Evolutionary conservation across 2,113 vertebrate species (phyloP), one percentile per base, ranked within the genome.

Genomic region (Chamaetylas fuelleborni): DNA sequence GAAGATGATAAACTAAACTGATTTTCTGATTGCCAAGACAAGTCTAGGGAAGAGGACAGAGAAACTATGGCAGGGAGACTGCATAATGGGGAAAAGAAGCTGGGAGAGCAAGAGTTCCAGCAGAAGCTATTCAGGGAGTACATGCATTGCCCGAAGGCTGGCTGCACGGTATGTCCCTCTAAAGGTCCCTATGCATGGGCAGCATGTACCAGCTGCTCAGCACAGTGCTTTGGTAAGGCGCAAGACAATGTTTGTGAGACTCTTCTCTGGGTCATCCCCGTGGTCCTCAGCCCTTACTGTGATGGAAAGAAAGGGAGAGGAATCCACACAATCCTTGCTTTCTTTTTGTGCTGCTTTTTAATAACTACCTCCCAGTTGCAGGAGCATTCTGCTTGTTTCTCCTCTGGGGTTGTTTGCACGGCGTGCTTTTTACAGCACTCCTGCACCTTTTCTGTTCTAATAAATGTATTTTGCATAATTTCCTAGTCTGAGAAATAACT

Each of bases 91-190:
- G 94, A 92, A 95, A 94, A 95, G 94, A 97, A 93, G 88, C 92
- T 97, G 93, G 88, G 95, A 96, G 94, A 91, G 85, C 96, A 88
- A 83, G 94, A 96, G 92, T 96, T 96, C 81, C 93, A 93, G 95
- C 92, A 83, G 95, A 94, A 93, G 96, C 90, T 97, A 82, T 96
- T 92, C 92, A 95, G 95, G 96, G 94, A 96, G 76, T 96, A 95
- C 93, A 93, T 96, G 93, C 92, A 90, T 90, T 96, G 93, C 94
- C 93, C 74, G 88, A 96, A 96, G 92, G 94, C 95, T 96, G 88
- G 95, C 92, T 94, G 90, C 94, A 96, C 90, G 90, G 93, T 96
- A 95, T 92, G 95, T 96, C 92, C 90, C 90, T 96, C 92, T 94
- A 88, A 92, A 95, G 96, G 93, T 95, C 92, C 89, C 72, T 96